Conservation (phyloP, 2,113 vertebrate species). For the Gopherus flavomarginatus region DNA sequence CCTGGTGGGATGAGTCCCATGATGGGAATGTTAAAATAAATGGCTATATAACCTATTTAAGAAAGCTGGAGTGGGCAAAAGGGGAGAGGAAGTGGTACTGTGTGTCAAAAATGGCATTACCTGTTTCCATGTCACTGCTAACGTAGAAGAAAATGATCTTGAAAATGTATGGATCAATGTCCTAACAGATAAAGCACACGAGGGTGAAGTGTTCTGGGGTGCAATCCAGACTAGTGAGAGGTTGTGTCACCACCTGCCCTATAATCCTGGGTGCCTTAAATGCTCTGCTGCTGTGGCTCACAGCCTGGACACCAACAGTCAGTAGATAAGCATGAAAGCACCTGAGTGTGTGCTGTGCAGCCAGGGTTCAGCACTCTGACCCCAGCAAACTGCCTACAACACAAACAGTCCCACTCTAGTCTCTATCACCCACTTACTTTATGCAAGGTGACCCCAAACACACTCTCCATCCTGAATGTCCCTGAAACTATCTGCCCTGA, state of each 20-base stretch:
- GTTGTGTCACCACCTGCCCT: not conserved
- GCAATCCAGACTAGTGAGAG: not conserved
- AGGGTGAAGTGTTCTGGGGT: not conserved
- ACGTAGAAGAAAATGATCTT: not conserved
- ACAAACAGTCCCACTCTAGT: not conserved
- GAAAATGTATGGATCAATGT: not conserved
- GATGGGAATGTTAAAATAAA: not conserved
- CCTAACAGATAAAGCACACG: not conserved
- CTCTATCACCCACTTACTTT: not conserved
- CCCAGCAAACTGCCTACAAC: not conserved
- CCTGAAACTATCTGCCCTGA: not conserved
- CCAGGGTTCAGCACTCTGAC: not conserved
- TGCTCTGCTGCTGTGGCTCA: too few relatives aligned
- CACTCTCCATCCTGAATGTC: not conserved
- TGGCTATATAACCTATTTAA: not conserved
- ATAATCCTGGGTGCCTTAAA: not conserved
- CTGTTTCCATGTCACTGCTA: not conserved
- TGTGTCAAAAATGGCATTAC: not conserved
- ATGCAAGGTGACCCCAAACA: not conserved
- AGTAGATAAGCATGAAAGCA: not conserved
- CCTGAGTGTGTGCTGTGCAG: not conserved
- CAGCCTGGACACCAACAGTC: not conserved
- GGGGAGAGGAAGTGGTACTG: not conserved
- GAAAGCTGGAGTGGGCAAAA: not conserved
- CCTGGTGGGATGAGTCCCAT: not conserved